Percentiles rank a stretch among this genome's conserved stretches.
These are phyloP conservation scores for Gasterosteus aculeatus DNA, from an alignment of 2,113 vertebrate species.

Conservation along the genomic window DNA sequence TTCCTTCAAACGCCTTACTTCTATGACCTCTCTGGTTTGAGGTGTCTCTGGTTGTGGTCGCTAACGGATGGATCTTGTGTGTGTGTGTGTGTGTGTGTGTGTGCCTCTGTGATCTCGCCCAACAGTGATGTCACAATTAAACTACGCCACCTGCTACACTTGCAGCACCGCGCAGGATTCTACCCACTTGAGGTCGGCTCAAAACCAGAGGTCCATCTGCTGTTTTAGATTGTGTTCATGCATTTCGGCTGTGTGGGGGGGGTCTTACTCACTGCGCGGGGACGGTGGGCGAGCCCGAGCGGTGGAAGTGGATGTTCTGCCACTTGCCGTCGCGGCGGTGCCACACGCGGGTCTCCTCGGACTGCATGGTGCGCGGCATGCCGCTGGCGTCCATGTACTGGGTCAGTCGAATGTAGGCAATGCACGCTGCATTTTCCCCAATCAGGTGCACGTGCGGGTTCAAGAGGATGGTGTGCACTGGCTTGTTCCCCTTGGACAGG, in stretches of 20 bases:
- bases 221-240: not conserved
- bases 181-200: not conserved
- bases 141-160: not conserved
- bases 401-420: conserved; percentile 94
- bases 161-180: not conserved
- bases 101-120: not conserved
- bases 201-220: not conserved
- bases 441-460: conserved; percentile 97
- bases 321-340: conserved; percentile 97
- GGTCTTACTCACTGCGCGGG: conserved; percentile 91
- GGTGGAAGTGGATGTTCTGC: conserved; percentile 99
- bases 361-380: conserved; percentile 97
- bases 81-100: not conserved
- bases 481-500: conserved; percentile 94
- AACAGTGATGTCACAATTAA: not conserved
- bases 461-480: conserved; percentile 96
- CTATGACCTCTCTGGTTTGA: not conserved
- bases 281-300: conserved; percentile 93
- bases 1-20: not conserved
- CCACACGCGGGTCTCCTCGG: conserved; percentile 97
- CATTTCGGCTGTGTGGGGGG: not conserved
- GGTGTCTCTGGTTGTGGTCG: not conserved
- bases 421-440: conserved; percentile 95
- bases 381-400: conserved; percentile 93
- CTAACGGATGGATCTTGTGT: not conserved